Percentiles rank a stretch among this genome's conserved stretches.
Conservation (phyloP, 2,888 invertebrate species). For the Mylabris sibirica region DNA sequence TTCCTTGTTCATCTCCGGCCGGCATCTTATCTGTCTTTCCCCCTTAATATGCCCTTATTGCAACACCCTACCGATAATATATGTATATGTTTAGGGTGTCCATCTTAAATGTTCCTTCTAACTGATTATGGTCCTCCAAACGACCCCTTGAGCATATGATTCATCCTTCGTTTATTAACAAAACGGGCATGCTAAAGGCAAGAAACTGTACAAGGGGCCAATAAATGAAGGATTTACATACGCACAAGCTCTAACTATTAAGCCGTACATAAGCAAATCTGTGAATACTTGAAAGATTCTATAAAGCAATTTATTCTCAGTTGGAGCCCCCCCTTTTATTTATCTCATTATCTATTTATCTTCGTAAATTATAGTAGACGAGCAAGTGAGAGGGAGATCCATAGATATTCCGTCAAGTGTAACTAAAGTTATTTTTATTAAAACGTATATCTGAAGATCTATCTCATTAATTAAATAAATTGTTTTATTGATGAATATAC, state of each 20-base stretch:
- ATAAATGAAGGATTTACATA: constrained; percentile 8
- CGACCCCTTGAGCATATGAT: constrained; percentile 48
- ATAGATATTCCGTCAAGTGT: not conserved
- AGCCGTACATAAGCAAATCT: constrained; percentile 6
- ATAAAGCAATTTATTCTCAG: not conserved
- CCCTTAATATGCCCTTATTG: constrained; percentile 35
- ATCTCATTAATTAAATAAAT: not conserved
- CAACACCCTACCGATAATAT: constrained; percentile 30
- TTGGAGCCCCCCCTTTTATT: not conserved
- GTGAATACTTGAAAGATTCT: constrained; percentile 9
- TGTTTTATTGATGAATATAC: constrained; percentile 21
- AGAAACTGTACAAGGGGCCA: constrained; percentile 5
- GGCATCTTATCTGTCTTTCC: constrained; percentile 42
- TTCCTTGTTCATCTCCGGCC: constrained; percentile 36
- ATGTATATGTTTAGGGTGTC: constrained; percentile 38
- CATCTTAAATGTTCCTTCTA: constrained; percentile 41
- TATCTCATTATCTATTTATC: constrained; percentile 3
- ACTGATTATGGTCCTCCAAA: constrained; percentile 40
- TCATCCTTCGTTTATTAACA: constrained; percentile 37
- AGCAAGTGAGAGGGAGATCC: not conserved
- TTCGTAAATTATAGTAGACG: not conserved
- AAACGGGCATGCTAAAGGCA: constrained; percentile 2
- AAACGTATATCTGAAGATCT: not conserved
- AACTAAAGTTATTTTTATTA: not conserved
- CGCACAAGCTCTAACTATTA: not conserved